Percentiles rank a stretch among this genome's conserved stretches.
Evolutionary conservation across 2,113 vertebrate species (phyloP).

Genomic region (Condylura cristata): DNA sequence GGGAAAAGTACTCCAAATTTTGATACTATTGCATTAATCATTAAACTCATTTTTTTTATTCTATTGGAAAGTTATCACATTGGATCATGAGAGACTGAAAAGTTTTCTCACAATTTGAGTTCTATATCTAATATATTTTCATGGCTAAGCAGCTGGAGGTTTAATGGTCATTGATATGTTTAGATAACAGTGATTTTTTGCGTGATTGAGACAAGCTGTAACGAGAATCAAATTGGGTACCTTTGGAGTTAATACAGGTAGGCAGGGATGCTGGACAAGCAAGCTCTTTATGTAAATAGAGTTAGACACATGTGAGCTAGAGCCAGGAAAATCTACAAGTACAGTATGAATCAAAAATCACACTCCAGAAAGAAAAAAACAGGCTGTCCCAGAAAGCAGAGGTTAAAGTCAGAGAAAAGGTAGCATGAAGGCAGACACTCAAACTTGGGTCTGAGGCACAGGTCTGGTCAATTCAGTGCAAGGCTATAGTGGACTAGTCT

Average conservation of each 20-base stretch:
- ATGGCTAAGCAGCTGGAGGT: not conserved
- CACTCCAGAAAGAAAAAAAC: not conserved
- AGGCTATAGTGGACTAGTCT: not conserved
- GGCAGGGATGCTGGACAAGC: not conserved
- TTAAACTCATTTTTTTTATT: not conserved
- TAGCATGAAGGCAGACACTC: not conserved
- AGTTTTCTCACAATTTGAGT: not conserved
- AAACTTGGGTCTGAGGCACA: not conserved
- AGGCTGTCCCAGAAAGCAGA: not conserved
- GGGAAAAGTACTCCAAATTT: not conserved
- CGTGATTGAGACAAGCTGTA: not conserved
- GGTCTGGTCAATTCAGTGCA: not conserved
- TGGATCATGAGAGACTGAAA: not conserved
- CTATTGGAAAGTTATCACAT: not conserved
- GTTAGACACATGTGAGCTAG: not conserved
- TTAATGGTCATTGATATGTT: not conserved
- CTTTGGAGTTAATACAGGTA: not conserved
- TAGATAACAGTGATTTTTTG: not conserved
- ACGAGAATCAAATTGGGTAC: not conserved
- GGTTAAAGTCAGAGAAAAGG: conserved; percentile 39
- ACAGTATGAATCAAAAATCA: conserved; percentile 12
- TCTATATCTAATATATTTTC: not conserved
- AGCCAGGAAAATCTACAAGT: not conserved
- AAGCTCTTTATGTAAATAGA: not conserved
- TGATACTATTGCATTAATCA: not conserved